These are phyloP conservation scores for Andinoacara biseriatus DNA, from an alignment of 2,113 vertebrate genomes.

Conservation along the genomic window DNA sequence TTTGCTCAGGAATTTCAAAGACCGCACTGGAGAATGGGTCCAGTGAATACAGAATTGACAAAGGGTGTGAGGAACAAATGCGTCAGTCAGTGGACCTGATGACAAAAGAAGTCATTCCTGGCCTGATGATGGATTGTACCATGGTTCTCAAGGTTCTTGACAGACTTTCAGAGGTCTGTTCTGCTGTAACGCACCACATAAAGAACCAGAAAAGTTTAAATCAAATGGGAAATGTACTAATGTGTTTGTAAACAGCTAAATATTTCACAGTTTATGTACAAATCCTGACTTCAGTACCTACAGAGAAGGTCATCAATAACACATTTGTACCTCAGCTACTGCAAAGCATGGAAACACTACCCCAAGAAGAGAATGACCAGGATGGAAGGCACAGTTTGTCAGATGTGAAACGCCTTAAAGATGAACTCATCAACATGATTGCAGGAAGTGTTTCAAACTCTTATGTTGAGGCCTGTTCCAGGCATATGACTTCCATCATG, in stretches of 20 bases:
- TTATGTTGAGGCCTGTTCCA: no score
- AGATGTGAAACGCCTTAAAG: background rate
- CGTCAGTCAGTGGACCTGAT: background rate
- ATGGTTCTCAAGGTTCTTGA: background rate
- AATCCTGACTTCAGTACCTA: no score
- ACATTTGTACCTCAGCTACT: background rate
- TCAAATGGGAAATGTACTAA: no score
- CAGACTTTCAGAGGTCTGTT: background rate
- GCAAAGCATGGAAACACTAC: fast-evolving
- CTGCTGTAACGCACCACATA: background rate
- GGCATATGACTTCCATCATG: no score
- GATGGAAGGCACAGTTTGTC: background rate
- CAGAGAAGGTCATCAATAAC: no score
- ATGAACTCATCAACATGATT: background rate
- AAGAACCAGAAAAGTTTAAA: background rate
- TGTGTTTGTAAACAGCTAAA: no score
- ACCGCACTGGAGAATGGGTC: background rate
- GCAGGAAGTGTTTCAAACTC: background rate
- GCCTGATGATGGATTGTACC: conserved; percentile 20
- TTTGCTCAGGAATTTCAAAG: conserved; percentile 22
- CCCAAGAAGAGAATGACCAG: no score
- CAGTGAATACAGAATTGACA: background rate
- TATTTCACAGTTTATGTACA: no score
- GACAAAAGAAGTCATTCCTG: background rate
- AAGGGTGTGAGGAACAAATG: background rate